Base-by-base conservation (phyloP, 2,797 vertebrate species). In the Sebastes wilsoni region DNA sequence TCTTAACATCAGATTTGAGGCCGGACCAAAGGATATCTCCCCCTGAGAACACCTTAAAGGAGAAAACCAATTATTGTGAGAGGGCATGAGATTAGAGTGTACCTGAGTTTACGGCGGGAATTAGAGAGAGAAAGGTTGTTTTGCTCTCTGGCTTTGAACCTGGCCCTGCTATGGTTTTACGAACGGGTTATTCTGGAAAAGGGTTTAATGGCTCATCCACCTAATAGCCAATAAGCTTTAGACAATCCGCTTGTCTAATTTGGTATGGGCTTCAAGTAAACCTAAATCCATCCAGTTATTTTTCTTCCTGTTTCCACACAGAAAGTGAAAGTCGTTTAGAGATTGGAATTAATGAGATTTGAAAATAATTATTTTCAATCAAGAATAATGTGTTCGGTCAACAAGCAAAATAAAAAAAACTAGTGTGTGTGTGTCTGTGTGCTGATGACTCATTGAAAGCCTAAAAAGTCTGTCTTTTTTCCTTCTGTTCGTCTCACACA, bases 31-130 rank as follows among this genome's bases (percentile, higher is more conserved):
- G 86, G 78, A 81, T 86, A 80, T 86, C 71, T 79, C 80, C 88
- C 84, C 88, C 68, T 36, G 88, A 89, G 91, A 93, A 88, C 65
- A 81, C 88, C 91, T 90, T 90, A 85, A 91, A 93, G 86, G 80
- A 87, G 83, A 93, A 93, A 95, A 90, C 81, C 93, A 94, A 94
- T 93, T 95, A 94, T 86, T 81, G 81, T 85, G 92, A 90, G 85
- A 93, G 87, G 85, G 71, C 78, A 81, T 20, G 54, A 93, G 93
- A 95, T 95, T 92, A 94, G 88, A 93, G 88, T 81, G 88, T 71
- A 89, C 83, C 88, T 84, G 83, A 81, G 86, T 93, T 90, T 92
- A 88, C 77, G 54, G 80, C 72, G 28, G 81, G 86, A 90, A 90
- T 90, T 91, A 92, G 80, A 78, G 88, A 87, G 77, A 80, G 77